Conservation (phyloP, 2,113 vertebrate genomes). For the Piaya cayana region DNA sequence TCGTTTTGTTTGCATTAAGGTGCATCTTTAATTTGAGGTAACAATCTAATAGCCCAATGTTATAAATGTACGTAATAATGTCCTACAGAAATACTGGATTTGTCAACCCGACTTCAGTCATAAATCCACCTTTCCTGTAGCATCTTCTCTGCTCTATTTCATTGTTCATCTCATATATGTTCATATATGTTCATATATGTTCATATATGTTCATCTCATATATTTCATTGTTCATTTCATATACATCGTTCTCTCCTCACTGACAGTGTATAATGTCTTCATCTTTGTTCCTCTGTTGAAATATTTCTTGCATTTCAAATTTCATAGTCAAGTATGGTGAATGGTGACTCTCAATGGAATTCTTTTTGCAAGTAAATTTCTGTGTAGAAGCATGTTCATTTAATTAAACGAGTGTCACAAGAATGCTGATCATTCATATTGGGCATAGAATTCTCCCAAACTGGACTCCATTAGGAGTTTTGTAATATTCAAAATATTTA, state of each 20-base stretch:
- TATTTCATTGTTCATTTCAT: background rate
- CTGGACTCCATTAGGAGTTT: background rate
- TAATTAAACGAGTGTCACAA: background rate
- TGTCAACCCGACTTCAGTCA: conserved; percentile 10
- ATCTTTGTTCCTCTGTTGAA: background rate
- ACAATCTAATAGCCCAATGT: too few relatives aligned
- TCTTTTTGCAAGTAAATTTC: background rate
- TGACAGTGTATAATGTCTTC: background rate
- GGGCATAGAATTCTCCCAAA: background rate
- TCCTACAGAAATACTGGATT: conserved; percentile 42
- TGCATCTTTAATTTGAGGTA: too few relatives aligned
- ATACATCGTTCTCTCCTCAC: background rate
- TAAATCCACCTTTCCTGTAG: conserved; percentile 30
- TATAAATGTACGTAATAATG: too few relatives aligned
- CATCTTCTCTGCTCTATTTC: conserved; percentile 47
- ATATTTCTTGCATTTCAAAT: background rate
- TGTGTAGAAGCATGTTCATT: background rate
- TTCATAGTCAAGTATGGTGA: background rate
- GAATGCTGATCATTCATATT: background rate
- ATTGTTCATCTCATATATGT: too few relatives aligned
- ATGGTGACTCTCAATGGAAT: background rate
- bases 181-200: too few relatives aligned
- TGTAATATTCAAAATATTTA: background rate
- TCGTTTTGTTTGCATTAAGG: too few relatives aligned
- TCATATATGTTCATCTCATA: too few relatives aligned